Evolutionary conservation across 1,140 invertebrate species (phyloP), one percentile per base, ranked within the genome.

Genomic region (Drosophila mojavensis): DNA sequence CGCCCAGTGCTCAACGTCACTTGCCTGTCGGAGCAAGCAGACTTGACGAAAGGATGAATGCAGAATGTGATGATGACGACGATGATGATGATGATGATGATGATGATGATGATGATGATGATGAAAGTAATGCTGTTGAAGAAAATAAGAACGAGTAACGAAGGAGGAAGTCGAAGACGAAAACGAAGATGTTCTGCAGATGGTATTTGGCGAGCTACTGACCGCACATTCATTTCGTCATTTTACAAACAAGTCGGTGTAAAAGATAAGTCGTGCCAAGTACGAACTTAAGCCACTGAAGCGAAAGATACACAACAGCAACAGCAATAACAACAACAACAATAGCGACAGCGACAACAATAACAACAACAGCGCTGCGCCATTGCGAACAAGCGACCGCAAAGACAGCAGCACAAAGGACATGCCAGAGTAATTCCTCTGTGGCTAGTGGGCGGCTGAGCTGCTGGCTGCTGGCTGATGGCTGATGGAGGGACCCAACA

Each of bases 181-280:
- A 1, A 2, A 54, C 55, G 17, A 61, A 55, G 70, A 30, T 45
- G 17, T 26, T 15, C 3, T 7, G 20, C 64, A 62, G 56, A 47
- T 60, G 71, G 55, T 54, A 28, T 17, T 28, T 48, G 33, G 69
- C 62, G 75, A 64, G 79, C 75, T 73, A 75, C 82, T 86, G 83
- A 86, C 83, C 83, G 83, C 83, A 88, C 79, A 86, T 88, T 88
- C 83, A 86, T 88, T 86, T 89, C 78, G 63, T 74, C 83, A 83
- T 88, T 86, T 88, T 77, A 81, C 83, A 86, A 86, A 83, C 83
- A 88, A 83, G 76, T 88, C 76, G 79, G 79, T 77, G 72, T 79
- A 83, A 77, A 83, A 86, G 83, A 88, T 86, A 86, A 86, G 79
- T 86, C 75, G 72, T 73, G 69, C 39, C 83, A 88, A 86, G 83